Percentiles rank a stretch among this genome's conserved stretches.
phyloP scores from a whole-genome alignment of 2,888 invertebrate species.

The Drosophila kambysellisi region DNA sequence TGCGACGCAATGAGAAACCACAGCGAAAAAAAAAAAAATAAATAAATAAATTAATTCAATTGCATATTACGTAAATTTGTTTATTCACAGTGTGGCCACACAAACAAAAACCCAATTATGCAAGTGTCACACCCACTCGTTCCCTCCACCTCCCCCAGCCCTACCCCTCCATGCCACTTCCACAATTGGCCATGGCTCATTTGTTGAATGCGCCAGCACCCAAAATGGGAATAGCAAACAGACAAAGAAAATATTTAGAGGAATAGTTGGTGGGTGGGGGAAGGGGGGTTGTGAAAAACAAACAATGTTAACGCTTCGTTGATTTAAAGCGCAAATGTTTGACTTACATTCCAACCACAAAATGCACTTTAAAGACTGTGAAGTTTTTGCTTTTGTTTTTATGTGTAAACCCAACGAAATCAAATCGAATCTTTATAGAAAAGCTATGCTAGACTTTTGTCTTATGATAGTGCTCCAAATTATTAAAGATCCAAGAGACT shows the following conservation, averaged over 20 bases:
- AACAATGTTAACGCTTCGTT: slow-evolving; percentile 63
- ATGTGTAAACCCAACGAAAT: not conserved
- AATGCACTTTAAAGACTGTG: slow-evolving; percentile 52
- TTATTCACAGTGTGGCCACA: slow-evolving; percentile 63
- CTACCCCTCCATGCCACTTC: slow-evolving; percentile 1
- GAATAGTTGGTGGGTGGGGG: not conserved
- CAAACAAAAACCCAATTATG: slow-evolving; percentile 67
- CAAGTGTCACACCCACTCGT: slow-evolving; percentile 66
- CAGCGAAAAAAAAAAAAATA: slow-evolving; percentile 53
- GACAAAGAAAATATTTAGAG: slow-evolving; percentile 6
- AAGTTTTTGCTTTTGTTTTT: not conserved
- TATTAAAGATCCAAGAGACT: not conserved
- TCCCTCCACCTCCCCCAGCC: slow-evolving; percentile 14
- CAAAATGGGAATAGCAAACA: slow-evolving; percentile 38
- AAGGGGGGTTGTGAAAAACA: slow-evolving; percentile 3
- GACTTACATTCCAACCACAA: slow-evolving; percentile 47
- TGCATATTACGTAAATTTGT: slow-evolving; percentile 69
- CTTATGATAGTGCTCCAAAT: not conserved
- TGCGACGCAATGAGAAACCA: slow-evolving; percentile 42
- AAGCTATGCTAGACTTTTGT: not conserved
- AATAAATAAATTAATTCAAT: slow-evolving; percentile 76
- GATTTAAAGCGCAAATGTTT: slow-evolving; percentile 71
- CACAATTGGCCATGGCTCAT: slow-evolving; percentile 66
- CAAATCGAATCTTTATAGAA: not conserved
- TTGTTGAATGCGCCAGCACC: slow-evolving; percentile 55